Percentiles rank a stretch among this genome's conserved stretches.
Evolutionary conservation across 2,888 invertebrate genomes (phyloP).

Genomic region (Dryobotodes eremita): DNA sequence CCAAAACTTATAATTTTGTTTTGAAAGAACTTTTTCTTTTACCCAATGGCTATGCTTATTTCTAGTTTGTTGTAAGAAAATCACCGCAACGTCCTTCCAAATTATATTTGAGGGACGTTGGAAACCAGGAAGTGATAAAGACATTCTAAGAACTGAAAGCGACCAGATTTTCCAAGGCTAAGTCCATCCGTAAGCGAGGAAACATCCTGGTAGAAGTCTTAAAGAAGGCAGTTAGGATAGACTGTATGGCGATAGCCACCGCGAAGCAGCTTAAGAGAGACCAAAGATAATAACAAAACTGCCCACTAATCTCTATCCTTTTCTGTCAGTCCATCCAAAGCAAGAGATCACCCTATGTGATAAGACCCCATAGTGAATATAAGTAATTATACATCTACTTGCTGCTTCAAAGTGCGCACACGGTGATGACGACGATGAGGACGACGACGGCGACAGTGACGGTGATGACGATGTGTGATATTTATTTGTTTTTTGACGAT

Average conservation of each 20-base stretch:
- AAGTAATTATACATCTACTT: not conserved
- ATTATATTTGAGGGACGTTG: not conserved
- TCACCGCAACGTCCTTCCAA: not conserved
- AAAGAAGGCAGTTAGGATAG: not conserved
- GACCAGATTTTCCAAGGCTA: not conserved
- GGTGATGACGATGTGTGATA: no score
- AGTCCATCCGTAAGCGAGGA: not conserved
- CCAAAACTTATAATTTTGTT: conserved; percentile 4
- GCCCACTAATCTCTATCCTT: not conserved
- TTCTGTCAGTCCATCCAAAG: not conserved
- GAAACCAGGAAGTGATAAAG: not conserved
- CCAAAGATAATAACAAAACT: no score
- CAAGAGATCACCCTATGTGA: no score
- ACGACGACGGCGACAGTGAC: no score
- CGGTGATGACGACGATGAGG: no score
- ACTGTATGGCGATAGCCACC: not conserved
- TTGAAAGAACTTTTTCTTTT: not conserved
- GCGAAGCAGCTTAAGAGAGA: no score
- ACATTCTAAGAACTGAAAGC: not conserved
- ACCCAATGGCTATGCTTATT: not conserved
- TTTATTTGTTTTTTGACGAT: no score
- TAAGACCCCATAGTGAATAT: no score
- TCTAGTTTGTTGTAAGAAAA: not conserved
- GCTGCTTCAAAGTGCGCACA: not conserved
- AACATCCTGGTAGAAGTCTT: not conserved